Conservation (phyloP, 2,888 invertebrate genomes). For the Campoplex nolae region DNA sequence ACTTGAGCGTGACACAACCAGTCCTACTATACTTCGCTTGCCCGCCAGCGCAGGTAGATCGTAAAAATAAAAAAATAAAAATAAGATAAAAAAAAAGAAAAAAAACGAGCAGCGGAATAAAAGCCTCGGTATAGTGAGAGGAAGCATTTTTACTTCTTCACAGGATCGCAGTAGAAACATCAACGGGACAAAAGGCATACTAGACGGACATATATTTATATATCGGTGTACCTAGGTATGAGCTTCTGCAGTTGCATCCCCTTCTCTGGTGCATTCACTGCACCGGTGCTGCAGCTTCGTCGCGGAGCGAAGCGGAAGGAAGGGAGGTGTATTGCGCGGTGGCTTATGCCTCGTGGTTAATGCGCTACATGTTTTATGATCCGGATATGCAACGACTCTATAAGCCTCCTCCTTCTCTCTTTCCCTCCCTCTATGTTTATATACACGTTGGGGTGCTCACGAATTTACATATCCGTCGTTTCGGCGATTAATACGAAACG, state of each 20-base stretch:
- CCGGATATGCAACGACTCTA: conserved; percentile 65
- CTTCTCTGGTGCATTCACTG: conserved; percentile 40
- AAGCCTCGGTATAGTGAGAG: conserved; percentile 7
- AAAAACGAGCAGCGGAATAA: not conserved
- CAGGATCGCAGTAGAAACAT: conserved; percentile 24
- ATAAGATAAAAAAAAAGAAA: not conserved
- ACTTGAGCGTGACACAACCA: conserved; percentile 70
- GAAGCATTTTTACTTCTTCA: conserved; percentile 30
- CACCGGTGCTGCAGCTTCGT: conserved; percentile 46
- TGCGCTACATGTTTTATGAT: conserved; percentile 71
- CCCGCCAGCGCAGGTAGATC: conserved; percentile 53
- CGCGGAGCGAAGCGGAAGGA: conserved; percentile 1
- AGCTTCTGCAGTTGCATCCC: conserved; percentile 41
- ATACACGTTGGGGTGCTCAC: conserved; percentile 11
- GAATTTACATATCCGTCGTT: conserved; percentile 65
- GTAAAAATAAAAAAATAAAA: conserved; percentile 48
- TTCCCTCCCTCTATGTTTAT: not conserved
- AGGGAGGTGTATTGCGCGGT: conserved; percentile 64
- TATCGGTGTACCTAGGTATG: not conserved
- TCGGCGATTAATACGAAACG: conserved; percentile 54
- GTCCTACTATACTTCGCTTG: conserved; percentile 64
- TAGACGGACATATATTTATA: not conserved
- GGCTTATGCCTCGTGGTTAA: conserved; percentile 69
- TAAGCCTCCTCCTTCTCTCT: conserved; percentile 41
- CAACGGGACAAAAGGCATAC: conserved; percentile 12